Conservation (phyloP, 2,888 invertebrate species). For the Melolontha melolontha region DNA sequence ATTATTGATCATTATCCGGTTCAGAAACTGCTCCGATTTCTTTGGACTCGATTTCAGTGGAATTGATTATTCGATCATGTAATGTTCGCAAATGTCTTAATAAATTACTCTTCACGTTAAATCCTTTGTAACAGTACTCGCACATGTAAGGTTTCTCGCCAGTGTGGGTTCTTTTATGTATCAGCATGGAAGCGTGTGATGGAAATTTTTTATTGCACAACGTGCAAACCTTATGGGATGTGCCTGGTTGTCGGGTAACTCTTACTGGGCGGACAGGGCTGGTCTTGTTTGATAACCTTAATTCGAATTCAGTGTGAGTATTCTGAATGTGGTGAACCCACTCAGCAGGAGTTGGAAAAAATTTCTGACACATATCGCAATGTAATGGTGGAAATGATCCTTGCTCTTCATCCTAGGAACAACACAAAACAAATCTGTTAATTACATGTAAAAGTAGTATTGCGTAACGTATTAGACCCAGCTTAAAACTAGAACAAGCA, state of each 20-base stretch:
- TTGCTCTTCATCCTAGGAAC: conserved; percentile 71
- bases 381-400: conserved; percentile 78
- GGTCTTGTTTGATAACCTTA: conserved; percentile 76
- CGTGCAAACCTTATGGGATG: conserved; percentile 73
- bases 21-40: conserved; percentile 40
- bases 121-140: conserved; percentile 81
- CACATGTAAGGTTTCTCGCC: conserved; percentile 81
- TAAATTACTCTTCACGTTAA: conserved; percentile 83
- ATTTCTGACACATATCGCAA: conserved; percentile 82
- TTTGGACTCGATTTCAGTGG: conserved; percentile 60
- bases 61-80: conserved; percentile 75
- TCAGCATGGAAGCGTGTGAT: conserved; percentile 83
- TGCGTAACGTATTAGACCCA: no score
- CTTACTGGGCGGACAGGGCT: conserved; percentile 42
- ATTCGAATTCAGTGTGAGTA: conserved; percentile 83
- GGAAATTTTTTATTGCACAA: conserved; percentile 81
- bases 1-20: conserved; percentile 1
- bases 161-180: conserved; percentile 81
- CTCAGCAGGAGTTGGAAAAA: conserved; percentile 83
- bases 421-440: conserved; percentile 13
- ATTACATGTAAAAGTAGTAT: no score
- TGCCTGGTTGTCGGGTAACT: conserved; percentile 64
- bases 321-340: conserved; percentile 90
- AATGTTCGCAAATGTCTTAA: conserved; percentile 79
- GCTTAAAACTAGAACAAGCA: no score